Percentiles rank a stretch among this genome's conserved stretches.
phyloP scores from a whole-genome alignment of 2,113 vertebrate genomes.

The Penelope pileata region DNA sequence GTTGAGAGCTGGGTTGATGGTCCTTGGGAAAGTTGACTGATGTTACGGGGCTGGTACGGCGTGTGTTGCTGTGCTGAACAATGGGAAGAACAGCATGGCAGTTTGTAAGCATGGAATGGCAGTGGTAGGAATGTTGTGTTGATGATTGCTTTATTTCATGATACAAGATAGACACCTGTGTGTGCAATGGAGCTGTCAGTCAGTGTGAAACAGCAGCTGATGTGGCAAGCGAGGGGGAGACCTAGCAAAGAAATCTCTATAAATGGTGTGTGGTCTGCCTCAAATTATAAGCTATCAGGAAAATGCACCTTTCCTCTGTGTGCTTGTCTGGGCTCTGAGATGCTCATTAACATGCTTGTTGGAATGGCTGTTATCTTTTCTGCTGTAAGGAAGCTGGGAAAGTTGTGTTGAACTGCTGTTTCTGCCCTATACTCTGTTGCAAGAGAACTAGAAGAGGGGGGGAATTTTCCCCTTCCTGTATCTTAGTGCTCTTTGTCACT shows the following conservation, averaged over 20 bases:
- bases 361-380: background rate
- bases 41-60: background rate
- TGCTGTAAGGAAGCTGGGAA: background rate
- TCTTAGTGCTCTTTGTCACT: background rate
- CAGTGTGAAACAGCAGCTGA: background rate
- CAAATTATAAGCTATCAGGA: background rate
- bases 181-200: background rate
- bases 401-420: background rate
- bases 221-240: background rate
- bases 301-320: background rate
- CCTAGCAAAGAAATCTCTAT: background rate
- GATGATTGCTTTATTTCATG: background rate
- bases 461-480: background rate
- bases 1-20: background rate
- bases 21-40: background rate
- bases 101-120: accelerated
- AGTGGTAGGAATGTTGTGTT: background rate
- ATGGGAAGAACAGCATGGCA: background rate
- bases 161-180: background rate
- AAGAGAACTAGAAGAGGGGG: background rate
- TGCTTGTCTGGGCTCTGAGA: background rate
- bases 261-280: background rate
- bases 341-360: background rate
- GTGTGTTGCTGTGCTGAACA: background rate
- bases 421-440: background rate